Percentiles rank a stretch among this genome's conserved stretches.
Evolutionary conservation across 2,888 invertebrate species (phyloP).

Genomic region (Priocnemis perturbator): DNA sequence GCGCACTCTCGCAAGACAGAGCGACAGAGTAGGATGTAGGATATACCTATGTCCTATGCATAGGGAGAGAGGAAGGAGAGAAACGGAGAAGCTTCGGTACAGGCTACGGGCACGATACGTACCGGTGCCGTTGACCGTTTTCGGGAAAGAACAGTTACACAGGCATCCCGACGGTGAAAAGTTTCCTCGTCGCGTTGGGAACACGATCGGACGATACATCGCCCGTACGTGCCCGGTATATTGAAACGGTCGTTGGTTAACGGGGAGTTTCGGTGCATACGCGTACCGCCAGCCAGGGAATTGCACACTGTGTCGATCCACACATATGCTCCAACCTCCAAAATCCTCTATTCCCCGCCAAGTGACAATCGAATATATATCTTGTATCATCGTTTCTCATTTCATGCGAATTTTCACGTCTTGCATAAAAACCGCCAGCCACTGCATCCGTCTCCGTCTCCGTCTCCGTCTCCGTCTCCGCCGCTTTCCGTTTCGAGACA

Average conservation of each 20-base stretch:
- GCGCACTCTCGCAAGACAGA: not conserved
- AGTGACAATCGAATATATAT: no score
- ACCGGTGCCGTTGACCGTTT: constrained; percentile 26
- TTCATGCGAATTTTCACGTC: constrained; percentile 23
- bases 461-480: constrained; percentile 9
- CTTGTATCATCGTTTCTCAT: not conserved
- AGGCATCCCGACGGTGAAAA: constrained; percentile 51
- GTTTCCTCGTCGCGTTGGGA: constrained; percentile 58
- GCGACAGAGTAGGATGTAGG: no score
- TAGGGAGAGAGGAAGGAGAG: not conserved
- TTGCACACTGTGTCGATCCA: constrained; percentile 35
- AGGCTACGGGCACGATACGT: constrained; percentile 36
- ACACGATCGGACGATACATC: constrained; percentile 66
- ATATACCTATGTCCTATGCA: no score
- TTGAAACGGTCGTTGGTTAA: constrained; percentile 58
- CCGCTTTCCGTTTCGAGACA: constrained; percentile 51
- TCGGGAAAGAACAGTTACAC: constrained; percentile 23
- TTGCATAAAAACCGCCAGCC: no score
- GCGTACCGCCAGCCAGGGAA: constrained; percentile 30
- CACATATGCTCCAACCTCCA: not conserved
- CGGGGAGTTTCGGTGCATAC: constrained; percentile 54
- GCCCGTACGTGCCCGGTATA: constrained; percentile 61
- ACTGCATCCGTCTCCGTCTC: not conserved
- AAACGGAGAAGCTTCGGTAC: constrained; percentile 14
- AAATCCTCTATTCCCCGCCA: constrained; percentile 3